Conservation (phyloP, 2,888 invertebrate species). For the Electrophaes corylata region DNA sequence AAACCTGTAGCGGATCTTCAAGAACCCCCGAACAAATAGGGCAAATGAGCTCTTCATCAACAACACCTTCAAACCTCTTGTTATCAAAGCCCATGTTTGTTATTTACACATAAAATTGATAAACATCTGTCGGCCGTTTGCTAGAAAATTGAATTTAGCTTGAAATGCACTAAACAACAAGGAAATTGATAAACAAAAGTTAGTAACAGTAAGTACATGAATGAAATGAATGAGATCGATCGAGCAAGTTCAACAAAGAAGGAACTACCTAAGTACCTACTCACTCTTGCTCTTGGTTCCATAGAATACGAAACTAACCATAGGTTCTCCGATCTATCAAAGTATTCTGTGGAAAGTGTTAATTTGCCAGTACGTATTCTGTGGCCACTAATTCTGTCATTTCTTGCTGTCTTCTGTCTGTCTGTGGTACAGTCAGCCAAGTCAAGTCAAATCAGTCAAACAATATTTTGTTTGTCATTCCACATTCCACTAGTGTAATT, state of each 20-base stretch:
- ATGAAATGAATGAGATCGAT: slow-evolving; percentile 5
- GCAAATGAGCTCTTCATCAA: slow-evolving; percentile 98
- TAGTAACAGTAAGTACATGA: no score
- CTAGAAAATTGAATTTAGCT: slow-evolving; percentile 34
- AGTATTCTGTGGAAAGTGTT: no score
- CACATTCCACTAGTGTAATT: not conserved
- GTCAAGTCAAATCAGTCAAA: slow-evolving; percentile 1
- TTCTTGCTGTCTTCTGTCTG: no score
- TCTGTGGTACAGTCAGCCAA: not conserved
- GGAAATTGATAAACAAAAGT: slow-evolving; percentile 42
- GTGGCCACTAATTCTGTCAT: no score
- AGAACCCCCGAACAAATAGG: slow-evolving; percentile 98
- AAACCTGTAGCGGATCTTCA: slow-evolving; percentile 97
- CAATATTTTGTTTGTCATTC: slow-evolving; percentile 43
- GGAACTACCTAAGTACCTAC: no score
- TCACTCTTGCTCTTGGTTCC: no score
- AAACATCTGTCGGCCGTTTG: slow-evolving; percentile 53
- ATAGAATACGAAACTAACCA: no score
- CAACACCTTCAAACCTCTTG: slow-evolving; percentile 96
- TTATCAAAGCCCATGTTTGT: slow-evolving; percentile 96
- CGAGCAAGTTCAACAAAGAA: not conserved
- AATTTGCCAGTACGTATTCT: no score
- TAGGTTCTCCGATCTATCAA: no score
- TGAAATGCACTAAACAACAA: slow-evolving; percentile 44
- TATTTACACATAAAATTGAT: slow-evolving; percentile 50